These are phyloP conservation scores for Mesitornis unicolor DNA, from an alignment of 2,113 vertebrate genomes.

Conservation along the genomic window DNA sequence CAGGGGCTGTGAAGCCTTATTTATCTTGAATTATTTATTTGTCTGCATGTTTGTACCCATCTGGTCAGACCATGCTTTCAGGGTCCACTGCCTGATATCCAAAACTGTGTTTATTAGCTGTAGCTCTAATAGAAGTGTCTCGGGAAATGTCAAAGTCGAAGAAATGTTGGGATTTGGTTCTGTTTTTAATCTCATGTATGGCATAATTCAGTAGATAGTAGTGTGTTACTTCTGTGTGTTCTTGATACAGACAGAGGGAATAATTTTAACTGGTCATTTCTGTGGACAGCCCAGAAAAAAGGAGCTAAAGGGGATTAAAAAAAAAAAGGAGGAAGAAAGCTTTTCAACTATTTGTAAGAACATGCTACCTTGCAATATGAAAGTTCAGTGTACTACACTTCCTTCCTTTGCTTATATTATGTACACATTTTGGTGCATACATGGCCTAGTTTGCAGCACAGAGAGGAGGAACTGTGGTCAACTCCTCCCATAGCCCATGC, in stretches of 20 bases:
- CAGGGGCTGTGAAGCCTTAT: conserved; percentile 11
- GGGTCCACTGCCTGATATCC: conserved; percentile 1
- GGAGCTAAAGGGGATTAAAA: not conserved
- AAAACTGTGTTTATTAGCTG: conserved; percentile 47
- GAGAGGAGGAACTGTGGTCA: not conserved
- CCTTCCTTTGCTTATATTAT: not conserved
- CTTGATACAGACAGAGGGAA: not conserved
- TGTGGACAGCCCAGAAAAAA: not conserved
- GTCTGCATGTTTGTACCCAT: conserved; percentile 49
- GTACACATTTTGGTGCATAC: not conserved
- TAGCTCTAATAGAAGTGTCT: conserved; percentile 32
- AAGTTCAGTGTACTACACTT: not conserved
- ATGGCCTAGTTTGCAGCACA: fast-evolving
- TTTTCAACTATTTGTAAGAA: not conserved
- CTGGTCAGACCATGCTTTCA: conserved; percentile 24
- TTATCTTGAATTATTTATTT: conserved; percentile 70
- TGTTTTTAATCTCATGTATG: not conserved
- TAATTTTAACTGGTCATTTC: not conserved
- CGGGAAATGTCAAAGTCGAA: not conserved
- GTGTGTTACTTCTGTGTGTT: not conserved
- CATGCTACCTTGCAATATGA: not conserved
- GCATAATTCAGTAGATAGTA: not conserved
- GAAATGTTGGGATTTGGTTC: not conserved
- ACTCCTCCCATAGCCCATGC: fast-evolving
- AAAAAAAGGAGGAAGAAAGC: fast-evolving